Evolutionary conservation across 2,113 vertebrate genomes (phyloP), one percentile per base, ranked within the genome.

Genomic region (Orientallactaga bullata): DNA sequence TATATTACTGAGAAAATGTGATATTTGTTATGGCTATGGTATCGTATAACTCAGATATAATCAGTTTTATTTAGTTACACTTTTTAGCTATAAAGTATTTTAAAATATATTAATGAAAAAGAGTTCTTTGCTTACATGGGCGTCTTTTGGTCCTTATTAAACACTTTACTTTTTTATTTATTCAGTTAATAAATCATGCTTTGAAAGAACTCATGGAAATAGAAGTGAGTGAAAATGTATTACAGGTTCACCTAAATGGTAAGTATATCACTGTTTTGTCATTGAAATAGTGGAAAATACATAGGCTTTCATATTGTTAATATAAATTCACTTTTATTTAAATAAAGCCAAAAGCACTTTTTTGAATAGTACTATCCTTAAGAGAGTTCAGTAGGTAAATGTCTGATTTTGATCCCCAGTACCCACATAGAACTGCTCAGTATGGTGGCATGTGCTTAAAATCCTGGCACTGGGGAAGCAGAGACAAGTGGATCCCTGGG

Each of bases 211-310:
- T 99, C 73, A 97, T 96, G 85, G 96, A 98, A 96, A 96, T 98
- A 68, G 98, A 99, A 63, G 97, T 98, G 6, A 97, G 96, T 95
- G 99, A 98, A 74, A 99, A 99, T 95, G 96, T 99, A 58, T 96
- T 99, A 61, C 98, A 99, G 96, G 99, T 99, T 96, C 98, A 99
- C 15, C 98, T 99, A 95, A 99, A 99, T 87, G 99, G 99, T 98
- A 97, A 98, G 98, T 98, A 0, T 84, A 32, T 17, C 21, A n/a
- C 35, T 21, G 11, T 78, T 93, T 96, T 91, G 39, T 20, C 8
- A 55, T 21, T 89, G 51, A 94, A 92, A 55, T 90, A 1, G 21
- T 89, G 16, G 15, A 71, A 94, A 58, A 10, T 7, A 47, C 39
- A 13, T 74, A 26, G 32, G 30, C 69, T 96, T 93, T 90, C 47